These are phyloP conservation scores for Chymomyza caudatula DNA, from an alignment of 2,888 invertebrate species.

Conservation along the genomic window DNA sequence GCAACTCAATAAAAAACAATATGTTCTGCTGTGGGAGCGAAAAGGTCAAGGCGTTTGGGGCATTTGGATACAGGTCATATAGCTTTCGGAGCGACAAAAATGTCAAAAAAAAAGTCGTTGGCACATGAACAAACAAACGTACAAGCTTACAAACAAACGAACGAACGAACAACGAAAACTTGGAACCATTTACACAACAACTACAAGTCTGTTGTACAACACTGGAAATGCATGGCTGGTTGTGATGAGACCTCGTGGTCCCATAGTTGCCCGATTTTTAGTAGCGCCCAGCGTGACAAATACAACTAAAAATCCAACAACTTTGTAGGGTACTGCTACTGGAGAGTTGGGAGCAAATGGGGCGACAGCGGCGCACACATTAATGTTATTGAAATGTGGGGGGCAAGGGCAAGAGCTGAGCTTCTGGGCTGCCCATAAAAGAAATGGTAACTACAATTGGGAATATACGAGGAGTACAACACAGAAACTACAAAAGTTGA, in stretches of 20 bases:
- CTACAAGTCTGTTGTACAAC: slow-evolving; percentile 30
- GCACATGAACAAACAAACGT: slow-evolving; percentile 1
- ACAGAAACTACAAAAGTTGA: slow-evolving; percentile 47
- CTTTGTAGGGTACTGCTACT: slow-evolving; percentile 38
- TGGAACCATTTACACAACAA: slow-evolving; percentile 49
- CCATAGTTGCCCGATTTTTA: slow-evolving; percentile 42
- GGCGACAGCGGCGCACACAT: slow-evolving; percentile 30
- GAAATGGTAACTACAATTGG: slow-evolving; percentile 41
- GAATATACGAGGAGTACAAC: slow-evolving; percentile 25
- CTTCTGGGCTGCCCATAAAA: slow-evolving; percentile 46
- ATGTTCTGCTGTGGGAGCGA: neutral
- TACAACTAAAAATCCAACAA: slow-evolving; percentile 41
- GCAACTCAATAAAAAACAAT: slow-evolving; percentile 48
- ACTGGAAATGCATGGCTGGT: slow-evolving; percentile 45
- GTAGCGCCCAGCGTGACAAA: slow-evolving; percentile 20
- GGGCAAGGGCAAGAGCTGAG: slow-evolving; percentile 39
- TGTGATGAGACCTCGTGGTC: slow-evolving; percentile 17
- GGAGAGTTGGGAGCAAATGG: slow-evolving; percentile 11
- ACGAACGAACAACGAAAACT: slow-evolving; percentile 20
- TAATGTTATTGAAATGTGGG: slow-evolving; percentile 59
- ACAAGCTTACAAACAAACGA: slow-evolving; percentile 3
- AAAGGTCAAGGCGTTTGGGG: neutral
- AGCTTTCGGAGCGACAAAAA: slow-evolving; percentile 10
- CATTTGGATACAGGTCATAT: neutral
- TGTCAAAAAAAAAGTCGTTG: slow-evolving; percentile 36